Conservation (phyloP, 2,113 vertebrate species). For the Mus musculus region GRCm39 chr11:19236501-19237000, state of each 20-base stretch:
- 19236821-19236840: neutral
- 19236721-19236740: neutral
- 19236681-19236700: neutral
- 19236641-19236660: neutral
- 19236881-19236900: neutral
- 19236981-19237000: neutral
- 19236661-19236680: neutral
- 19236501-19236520: neutral
- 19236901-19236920: neutral
- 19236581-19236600: neutral
- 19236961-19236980: slow-evolving; percentile 7
- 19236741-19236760: neutral
- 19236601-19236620: neutral
- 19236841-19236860: slow-evolving; percentile 10
- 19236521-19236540: neutral
- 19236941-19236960: neutral
- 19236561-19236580: neutral
- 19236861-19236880: neutral
- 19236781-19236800: slow-evolving; percentile 41
- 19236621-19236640: neutral
- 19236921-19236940: neutral
- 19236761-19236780: neutral
- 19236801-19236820: neutral
- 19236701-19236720: neutral
- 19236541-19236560: neutral